Percentiles rank a stretch among this genome's conserved stretches.
phyloP scores from a whole-genome alignment of 1,140 invertebrate genomes.

The Macrocentrus cingulum region DNA sequence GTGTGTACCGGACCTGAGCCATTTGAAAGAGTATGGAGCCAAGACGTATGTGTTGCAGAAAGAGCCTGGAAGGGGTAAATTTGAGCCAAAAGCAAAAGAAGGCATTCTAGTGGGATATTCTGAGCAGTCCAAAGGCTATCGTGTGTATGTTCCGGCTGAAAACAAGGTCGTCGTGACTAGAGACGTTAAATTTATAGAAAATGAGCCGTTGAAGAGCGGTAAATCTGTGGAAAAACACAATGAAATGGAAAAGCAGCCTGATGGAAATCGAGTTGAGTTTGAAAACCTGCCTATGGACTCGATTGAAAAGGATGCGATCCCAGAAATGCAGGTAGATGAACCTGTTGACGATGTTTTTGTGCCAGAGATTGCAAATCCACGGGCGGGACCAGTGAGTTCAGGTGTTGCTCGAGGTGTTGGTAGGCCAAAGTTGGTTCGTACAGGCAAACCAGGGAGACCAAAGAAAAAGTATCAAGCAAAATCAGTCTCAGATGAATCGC shows the following conservation, averaged over 20 bases:
- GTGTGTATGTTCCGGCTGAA: background rate
- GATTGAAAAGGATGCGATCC: too few species aligned
- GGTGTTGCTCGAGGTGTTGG: too few species aligned
- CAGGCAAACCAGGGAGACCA: background rate
- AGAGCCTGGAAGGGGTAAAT: conserved; percentile 3
- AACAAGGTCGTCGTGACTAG: background rate
- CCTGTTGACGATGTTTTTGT: too few species aligned
- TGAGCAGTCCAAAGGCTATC: conserved; percentile 1
- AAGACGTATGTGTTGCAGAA: background rate
- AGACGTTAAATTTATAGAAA: conserved; percentile 10
- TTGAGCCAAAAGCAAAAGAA: background rate
- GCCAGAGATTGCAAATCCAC: too few species aligned
- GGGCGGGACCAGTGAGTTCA: background rate
- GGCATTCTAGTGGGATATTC: conserved; percentile 10
- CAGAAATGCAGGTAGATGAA: background rate
- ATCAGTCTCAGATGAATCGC: background rate
- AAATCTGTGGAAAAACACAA: background rate
- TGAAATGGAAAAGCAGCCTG: too few species aligned
- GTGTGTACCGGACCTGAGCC: background rate
- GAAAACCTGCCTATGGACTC: too few species aligned
- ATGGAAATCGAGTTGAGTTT: background rate
- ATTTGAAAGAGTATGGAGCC: conserved; percentile 3
- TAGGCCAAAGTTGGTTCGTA: background rate
- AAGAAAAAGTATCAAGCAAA: background rate
- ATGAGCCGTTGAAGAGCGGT: background rate